Evolutionary conservation across 2,113 vertebrate species (phyloP).

Genomic region (Erythrolamprus reginae): DNA sequence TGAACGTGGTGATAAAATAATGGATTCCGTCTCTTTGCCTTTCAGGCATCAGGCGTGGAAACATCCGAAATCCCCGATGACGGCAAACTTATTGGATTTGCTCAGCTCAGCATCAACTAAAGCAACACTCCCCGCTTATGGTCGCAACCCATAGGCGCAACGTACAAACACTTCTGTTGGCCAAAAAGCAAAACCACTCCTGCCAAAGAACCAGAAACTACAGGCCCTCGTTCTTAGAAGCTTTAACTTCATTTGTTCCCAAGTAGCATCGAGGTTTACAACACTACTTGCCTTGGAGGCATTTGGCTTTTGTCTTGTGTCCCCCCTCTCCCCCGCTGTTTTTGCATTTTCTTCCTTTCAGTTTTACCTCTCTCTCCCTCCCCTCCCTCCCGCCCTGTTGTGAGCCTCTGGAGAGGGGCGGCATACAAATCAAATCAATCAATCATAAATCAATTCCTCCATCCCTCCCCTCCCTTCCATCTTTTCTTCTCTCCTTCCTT

Average conservation of each 20-base stretch:
- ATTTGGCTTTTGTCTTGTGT: slow-evolving; percentile 63
- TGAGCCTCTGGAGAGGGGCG: no score
- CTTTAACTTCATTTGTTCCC: slow-evolving; percentile 62
- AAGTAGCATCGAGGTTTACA: slow-evolving; percentile 50
- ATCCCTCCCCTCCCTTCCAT: slow-evolving; percentile 64
- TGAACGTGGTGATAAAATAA: not conserved
- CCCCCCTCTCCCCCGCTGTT: slow-evolving; percentile 42
- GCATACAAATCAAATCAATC: no score
- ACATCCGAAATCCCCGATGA: slow-evolving; percentile 94
- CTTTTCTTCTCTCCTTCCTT: slow-evolving; percentile 58
- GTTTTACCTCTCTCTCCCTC: slow-evolving; percentile 71
- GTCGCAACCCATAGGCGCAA: slow-evolving; percentile 63
- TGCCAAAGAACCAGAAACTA: slow-evolving; percentile 91
- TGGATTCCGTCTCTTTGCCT: slow-evolving; percentile 50
- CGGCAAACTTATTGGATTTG: slow-evolving; percentile 95
- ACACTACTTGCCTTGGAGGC: slow-evolving; percentile 25
- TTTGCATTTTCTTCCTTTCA: slow-evolving; percentile 66
- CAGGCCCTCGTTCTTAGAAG: slow-evolving; percentile 69
- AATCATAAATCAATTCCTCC: no score
- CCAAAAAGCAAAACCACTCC: slow-evolving; percentile 85
- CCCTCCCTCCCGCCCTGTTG: slow-evolving; percentile 65
- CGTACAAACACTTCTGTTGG: slow-evolving; percentile 78
- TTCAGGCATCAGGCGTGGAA: slow-evolving; percentile 91
- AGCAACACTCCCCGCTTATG: slow-evolving; percentile 61
- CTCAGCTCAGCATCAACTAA: slow-evolving; percentile 98